Conservation (phyloP, 35 echinoderm and acorn worm species). For the Ophioderma brevispina region DNA sequence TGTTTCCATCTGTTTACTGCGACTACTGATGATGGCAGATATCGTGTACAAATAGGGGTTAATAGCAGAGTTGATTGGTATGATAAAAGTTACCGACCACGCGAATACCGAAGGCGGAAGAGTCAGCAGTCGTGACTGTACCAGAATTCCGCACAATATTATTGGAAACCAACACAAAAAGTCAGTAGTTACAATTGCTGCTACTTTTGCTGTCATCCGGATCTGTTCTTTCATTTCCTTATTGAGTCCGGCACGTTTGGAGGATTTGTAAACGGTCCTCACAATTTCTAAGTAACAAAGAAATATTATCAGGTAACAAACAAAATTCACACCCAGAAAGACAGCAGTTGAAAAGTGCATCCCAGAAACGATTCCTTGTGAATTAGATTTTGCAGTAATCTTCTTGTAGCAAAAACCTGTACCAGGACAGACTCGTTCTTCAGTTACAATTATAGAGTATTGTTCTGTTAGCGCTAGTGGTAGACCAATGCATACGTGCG, state of each 20-base stretch:
- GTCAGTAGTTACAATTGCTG: background rate
- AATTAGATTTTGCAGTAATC: background rate
- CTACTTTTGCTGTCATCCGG: background rate
- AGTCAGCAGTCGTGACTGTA: no score
- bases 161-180: no score
- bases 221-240: background rate
- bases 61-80: no score
- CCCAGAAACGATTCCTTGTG: background rate
- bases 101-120: no score
- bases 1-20: no score
- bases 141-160: no score
- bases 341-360: background rate
- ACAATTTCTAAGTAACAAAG: background rate
- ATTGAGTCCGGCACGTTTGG: background rate
- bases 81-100: no score
- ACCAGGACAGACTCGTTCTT: background rate
- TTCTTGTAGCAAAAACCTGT: background rate
- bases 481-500: slow-evolving; percentile 32
- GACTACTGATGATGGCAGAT: no score
- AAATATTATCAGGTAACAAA: background rate
- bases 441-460: background rate
- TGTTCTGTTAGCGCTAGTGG: background rate
- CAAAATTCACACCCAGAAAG: background rate
- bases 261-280: background rate
- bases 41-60: no score